phyloP scores from a whole-genome alignment of 2,113 vertebrate genomes.

The Xenopus laevis region DNA sequence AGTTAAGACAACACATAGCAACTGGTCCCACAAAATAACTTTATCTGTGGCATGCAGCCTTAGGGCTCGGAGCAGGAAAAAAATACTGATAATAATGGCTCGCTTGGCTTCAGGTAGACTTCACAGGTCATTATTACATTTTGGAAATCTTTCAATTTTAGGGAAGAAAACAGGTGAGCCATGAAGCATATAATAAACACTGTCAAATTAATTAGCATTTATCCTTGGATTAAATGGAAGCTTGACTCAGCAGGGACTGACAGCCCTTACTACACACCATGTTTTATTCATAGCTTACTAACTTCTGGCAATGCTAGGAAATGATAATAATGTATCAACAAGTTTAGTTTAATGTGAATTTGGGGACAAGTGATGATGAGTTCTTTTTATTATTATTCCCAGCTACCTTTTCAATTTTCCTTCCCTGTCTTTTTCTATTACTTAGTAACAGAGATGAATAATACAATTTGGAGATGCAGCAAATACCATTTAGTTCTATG shows the following conservation, averaged over 20 bases:
- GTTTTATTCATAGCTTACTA: conserved; percentile 36
- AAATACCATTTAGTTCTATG: too few species aligned
- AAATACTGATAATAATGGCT: conserved; percentile 38
- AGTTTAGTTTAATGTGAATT: conserved; percentile 42
- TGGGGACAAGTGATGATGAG: conserved; percentile 30
- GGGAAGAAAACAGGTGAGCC: conserved; percentile 32
- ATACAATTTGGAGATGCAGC: too few species aligned
- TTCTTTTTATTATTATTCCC: conserved; percentile 27
- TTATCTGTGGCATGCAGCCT: not conserved
- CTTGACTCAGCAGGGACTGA: conserved; percentile 34
- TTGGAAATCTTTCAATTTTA: conserved; percentile 37
- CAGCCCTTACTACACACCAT: conserved; percentile 20
- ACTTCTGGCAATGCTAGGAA: conserved; percentile 34
- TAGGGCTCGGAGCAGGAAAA: conserved; percentile 7
- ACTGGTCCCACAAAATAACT: not conserved
- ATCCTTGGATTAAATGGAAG: conserved; percentile 35
- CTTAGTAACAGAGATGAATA: not conserved
- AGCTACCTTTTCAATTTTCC: not conserved
- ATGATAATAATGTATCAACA: conserved; percentile 44
- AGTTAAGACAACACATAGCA: too few species aligned
- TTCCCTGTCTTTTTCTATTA: conserved; percentile 4
- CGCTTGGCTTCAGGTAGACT: conserved; percentile 35
- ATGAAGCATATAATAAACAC: conserved; percentile 40
- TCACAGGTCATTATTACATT: conserved; percentile 26
- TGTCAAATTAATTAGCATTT: conserved; percentile 40